Conservation (phyloP, 2,888 invertebrate species). For the Drosophila aldrichi region DNA sequence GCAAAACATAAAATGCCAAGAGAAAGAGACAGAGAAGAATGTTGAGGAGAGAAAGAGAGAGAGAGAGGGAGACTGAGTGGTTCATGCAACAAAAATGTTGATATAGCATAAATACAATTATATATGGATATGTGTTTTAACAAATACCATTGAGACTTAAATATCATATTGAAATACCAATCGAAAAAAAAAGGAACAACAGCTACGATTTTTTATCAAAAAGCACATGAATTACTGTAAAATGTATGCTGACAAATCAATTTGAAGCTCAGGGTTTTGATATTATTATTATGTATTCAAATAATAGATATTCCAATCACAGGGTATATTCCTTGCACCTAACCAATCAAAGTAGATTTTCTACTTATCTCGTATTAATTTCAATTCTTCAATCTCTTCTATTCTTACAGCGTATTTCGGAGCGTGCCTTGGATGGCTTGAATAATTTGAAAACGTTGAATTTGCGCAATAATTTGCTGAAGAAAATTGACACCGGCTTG, state of each 20-base stretch:
- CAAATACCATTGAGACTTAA: slow-evolving; percentile 13
- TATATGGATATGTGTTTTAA: slow-evolving; percentile 23
- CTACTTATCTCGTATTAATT: neutral
- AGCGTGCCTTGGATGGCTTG: slow-evolving; percentile 91
- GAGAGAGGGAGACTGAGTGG: neutral
- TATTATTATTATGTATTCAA: no score
- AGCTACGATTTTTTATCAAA: neutral
- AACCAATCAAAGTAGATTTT: neutral
- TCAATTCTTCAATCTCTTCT: slow-evolving; percentile 60
- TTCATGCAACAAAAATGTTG: slow-evolving; percentile 13
- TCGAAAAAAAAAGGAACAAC: neutral
- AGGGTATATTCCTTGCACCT: neutral
- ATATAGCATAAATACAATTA: slow-evolving; percentile 44
- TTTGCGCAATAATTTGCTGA: slow-evolving; percentile 91
- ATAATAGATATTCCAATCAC: neutral
- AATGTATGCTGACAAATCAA: no score
- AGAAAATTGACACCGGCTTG: slow-evolving; percentile 89
- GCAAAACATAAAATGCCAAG: slow-evolving; percentile 31
- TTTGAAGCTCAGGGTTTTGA: neutral
- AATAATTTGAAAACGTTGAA: slow-evolving; percentile 90
- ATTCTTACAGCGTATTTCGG: slow-evolving; percentile 88
- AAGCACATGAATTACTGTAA: no score
- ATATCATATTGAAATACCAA: slow-evolving; percentile 1
- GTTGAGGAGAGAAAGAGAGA: neutral
- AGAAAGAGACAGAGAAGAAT: neutral